Conservation (phyloP, 2,113 vertebrate genomes). For the Apus apus region DNA sequence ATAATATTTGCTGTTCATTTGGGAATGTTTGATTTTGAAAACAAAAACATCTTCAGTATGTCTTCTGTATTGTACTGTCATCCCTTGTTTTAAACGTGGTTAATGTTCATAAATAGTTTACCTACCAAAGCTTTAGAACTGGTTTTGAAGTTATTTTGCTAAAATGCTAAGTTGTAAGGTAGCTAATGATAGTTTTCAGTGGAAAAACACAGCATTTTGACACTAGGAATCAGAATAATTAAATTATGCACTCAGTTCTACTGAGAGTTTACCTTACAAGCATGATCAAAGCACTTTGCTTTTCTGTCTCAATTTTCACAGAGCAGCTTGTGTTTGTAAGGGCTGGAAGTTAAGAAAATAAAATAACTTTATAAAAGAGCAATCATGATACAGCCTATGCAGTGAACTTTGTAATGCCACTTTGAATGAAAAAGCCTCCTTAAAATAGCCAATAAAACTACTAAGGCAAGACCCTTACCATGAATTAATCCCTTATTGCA, state of each 20-base stretch:
- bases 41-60: neutral
- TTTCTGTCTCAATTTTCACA: neutral
- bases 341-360: neutral
- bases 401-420: neutral
- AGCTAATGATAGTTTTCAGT: neutral
- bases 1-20: constrained; percentile 21
- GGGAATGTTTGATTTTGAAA: constrained; percentile 28
- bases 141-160: neutral
- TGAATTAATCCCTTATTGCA: neutral
- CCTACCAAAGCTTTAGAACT: neutral
- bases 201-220: neutral
- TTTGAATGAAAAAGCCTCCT: neutral
- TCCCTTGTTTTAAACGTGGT: neutral
- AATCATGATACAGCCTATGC: neutral
- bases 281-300: neutral
- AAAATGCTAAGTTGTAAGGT: neutral
- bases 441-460: neutral
- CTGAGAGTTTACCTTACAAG: neutral
- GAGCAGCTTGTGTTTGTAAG: neutral
- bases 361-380: neutral
- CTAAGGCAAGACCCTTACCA: neutral
- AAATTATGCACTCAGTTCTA: neutral
- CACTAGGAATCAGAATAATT: neutral
- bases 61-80: constrained; percentile 6
- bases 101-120: neutral